These are phyloP conservation scores for Acleris emargana DNA, from an alignment of 2,888 invertebrate species.

Conservation along the genomic window DNA sequence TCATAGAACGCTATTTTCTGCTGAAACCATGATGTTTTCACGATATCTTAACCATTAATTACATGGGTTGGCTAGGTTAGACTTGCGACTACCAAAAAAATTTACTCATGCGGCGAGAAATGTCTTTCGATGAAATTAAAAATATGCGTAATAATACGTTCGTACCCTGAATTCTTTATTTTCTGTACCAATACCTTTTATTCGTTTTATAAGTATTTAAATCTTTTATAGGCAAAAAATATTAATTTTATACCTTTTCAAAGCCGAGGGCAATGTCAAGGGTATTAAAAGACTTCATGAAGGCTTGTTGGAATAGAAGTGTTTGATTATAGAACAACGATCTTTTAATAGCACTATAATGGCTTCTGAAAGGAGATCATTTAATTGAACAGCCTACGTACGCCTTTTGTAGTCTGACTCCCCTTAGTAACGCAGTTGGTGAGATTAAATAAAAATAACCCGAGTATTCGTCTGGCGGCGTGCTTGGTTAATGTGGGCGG, in stretches of 20 bases:
- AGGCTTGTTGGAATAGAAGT: not conserved
- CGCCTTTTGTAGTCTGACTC: not conserved
- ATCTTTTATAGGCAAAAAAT: slow-evolving; percentile 3
- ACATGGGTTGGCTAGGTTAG: too few species aligned
- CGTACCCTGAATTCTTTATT: slow-evolving; percentile 14
- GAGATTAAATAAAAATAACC: too few species aligned
- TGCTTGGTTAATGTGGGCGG: too few species aligned
- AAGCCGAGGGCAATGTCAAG: not conserved
- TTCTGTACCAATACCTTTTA: not conserved
- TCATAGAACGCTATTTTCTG: too few species aligned
- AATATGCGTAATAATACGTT: too few species aligned
- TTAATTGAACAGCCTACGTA: not conserved
- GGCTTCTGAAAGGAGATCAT: not conserved
- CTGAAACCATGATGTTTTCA: too few species aligned
- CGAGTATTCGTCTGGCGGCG: too few species aligned
- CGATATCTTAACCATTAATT: too few species aligned
- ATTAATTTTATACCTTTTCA: slow-evolving; percentile 8
- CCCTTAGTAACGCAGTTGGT: too few species aligned
- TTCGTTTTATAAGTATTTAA: not conserved
- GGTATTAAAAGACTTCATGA: not conserved
- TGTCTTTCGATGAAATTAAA: too few species aligned
- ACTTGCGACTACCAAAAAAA: too few species aligned
- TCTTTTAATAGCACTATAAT: not conserved
- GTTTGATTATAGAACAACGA: not conserved
- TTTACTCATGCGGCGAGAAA: too few species aligned